Percentiles rank a stretch among this genome's conserved stretches.
Evolutionary conservation across 2,113 vertebrate genomes (phyloP).

Genomic region (Onychostoma macrolepis): DNA sequence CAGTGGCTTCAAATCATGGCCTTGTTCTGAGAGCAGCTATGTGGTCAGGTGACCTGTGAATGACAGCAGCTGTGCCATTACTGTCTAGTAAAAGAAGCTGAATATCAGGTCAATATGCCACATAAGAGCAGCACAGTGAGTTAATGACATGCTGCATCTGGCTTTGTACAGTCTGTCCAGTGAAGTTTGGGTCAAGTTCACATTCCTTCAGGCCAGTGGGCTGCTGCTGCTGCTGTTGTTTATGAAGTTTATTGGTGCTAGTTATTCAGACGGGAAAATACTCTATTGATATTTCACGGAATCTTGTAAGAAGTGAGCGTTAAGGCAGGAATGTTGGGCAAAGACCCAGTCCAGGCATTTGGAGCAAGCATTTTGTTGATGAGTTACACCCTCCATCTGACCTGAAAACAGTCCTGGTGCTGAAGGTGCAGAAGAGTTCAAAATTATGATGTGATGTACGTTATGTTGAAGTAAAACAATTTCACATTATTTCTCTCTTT

Average conservation of each 20-base stretch:
- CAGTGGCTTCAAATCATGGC: conserved; percentile 16
- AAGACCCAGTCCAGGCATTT: background rate
- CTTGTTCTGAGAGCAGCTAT: conserved; percentile 40
- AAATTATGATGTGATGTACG: too few species aligned
- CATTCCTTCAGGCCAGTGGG: conserved; percentile 73
- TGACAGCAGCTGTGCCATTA: conserved; percentile 16
- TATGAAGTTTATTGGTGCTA: conserved; percentile 71
- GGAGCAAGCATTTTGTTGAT: conserved; percentile 7
- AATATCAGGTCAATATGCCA: conserved; percentile 39
- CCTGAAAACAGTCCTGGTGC: background rate
- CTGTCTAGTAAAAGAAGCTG: conserved; percentile 27
- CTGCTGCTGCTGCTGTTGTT: conserved; percentile 70
- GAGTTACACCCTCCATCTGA: background rate
- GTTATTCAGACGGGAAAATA: conserved; percentile 73
- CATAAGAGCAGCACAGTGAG: conserved; percentile 46
- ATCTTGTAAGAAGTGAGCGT: conserved; percentile 61
- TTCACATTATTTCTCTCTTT: background rate
- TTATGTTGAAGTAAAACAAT: background rate
- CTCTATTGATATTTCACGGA: conserved; percentile 65
- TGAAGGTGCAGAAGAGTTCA: background rate
- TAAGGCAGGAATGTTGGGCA: conserved; percentile 55
- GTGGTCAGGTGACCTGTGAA: conserved; percentile 29
- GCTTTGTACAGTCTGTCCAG: conserved; percentile 61
- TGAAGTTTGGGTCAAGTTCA: conserved; percentile 69
- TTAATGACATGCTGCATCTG: conserved; percentile 48